phyloP scores from a whole-genome alignment of 2,113 vertebrate genomes.

The Cavia aperea region DNA sequence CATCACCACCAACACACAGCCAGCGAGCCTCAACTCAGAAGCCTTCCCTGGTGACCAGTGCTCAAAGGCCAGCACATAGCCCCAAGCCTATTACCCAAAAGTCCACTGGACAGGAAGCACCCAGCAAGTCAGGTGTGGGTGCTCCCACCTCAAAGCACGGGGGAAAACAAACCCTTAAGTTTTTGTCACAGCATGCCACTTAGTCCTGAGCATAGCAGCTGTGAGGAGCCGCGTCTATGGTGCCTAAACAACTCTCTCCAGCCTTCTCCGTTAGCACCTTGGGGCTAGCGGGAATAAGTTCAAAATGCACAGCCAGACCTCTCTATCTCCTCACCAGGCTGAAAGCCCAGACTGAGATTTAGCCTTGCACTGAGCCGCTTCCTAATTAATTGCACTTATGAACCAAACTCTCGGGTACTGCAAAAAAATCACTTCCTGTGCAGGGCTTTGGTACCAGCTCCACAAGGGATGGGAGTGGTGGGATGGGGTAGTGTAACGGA shows the following conservation, averaged over 20 bases:
- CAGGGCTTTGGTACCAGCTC: not conserved
- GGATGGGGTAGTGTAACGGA: not conserved
- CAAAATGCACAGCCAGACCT: not conserved
- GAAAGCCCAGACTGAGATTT: not conserved
- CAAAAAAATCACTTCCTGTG: too few species aligned
- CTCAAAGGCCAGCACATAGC: not conserved
- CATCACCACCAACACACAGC: not conserved
- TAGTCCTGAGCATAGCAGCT: not conserved
- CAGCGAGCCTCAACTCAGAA: not conserved
- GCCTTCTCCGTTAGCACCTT: not conserved
- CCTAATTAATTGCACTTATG: not conserved
- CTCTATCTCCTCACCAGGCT: not conserved
- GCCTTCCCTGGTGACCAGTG: not conserved
- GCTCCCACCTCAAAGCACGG: not conserved
- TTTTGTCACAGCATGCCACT: not conserved
- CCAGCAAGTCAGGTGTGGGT: fast-evolving
- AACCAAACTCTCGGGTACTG: not conserved
- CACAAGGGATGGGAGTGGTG: fast-evolving
- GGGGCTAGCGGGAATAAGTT: not conserved
- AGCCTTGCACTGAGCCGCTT: not conserved
- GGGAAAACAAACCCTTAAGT: not conserved
- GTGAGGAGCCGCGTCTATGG: not conserved
- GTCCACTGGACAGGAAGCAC: not conserved
- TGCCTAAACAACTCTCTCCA: too few species aligned
- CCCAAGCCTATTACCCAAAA: not conserved